Evolutionary conservation across 2,113 vertebrate genomes (phyloP), one percentile per base, ranked within the genome.

Genomic region (Eretmochelys imbricata): DNA sequence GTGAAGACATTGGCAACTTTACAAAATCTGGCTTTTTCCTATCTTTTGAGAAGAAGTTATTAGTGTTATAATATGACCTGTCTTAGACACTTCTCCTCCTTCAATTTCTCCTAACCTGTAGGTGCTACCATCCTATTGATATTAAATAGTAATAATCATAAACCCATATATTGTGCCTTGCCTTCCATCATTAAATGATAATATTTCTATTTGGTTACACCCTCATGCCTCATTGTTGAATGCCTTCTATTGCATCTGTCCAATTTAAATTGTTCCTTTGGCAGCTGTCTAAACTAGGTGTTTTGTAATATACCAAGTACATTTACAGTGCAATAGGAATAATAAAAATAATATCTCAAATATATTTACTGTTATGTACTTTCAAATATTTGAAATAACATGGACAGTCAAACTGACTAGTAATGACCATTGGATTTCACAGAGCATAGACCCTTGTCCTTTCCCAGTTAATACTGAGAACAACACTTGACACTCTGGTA

Each of bases 381-480:
- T 88, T 87, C 80, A 92, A 90, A 49, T 79, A 38, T 22, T 87
- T 91, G 55, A 95, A 87, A 85, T 55, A 95, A 22, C 53, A 69
- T 50, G 29, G 89, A 79, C 10, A 90, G 55, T 55, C 19, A 65
- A 90, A 90, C 17, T 72, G n/a, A 72, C n/a, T 8, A 86, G 22
- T 57, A 55, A 72, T 72, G 62, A 87, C 31, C 3, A 29, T 76
- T 91, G 87, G 51, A 83, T 96, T 91, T 83, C 80, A 91, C 65
- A 94, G 0, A 79, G 31, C 46, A 6, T 4, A 8, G 35, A 88
- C n/a, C 51, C 79, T 49, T 87, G 38, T 84, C 76, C 4, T 80
- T 4, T 59, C 84, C n/a, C 65, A 90, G 75, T 25, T 57, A 79
- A 55, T 82, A 87, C 55, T 84, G 88, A 95, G 91, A 54, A 59